Evolutionary conservation across 2,113 vertebrate species (phyloP).

Genomic region (Peromyscus maniculatus): DNA sequence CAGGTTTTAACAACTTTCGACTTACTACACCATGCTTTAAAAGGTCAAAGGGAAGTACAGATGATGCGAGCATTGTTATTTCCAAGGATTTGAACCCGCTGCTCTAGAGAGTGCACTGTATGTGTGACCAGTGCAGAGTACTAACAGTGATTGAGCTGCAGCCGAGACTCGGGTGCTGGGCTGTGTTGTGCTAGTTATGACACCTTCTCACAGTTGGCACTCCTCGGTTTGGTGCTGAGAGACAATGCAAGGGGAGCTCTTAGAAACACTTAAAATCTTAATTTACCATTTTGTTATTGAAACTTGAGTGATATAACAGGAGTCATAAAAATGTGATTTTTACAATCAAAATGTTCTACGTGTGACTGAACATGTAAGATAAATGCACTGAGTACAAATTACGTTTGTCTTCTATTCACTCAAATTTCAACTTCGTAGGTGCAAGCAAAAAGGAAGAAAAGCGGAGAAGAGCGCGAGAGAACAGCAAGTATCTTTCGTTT

Average conservation of each 20-base stretch:
- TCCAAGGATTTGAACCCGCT: constrained; percentile 2
- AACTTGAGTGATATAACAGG: background rate
- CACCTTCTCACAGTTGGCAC: background rate
- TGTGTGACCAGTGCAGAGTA: background rate
- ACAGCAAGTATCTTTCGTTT: constrained; percentile 87
- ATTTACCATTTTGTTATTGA: constrained; percentile 34
- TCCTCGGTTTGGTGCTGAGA: background rate
- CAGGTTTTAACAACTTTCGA: constrained; percentile 32
- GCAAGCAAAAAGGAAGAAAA: constrained; percentile 95
- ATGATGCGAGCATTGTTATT: background rate
- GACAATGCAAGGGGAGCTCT: background rate
- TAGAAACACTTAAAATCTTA: constrained; percentile 23
- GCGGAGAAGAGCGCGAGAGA: constrained; percentile 92
- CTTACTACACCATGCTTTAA: constrained; percentile 2
- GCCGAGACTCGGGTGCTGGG: background rate
- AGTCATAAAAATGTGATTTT: constrained; percentile 19
- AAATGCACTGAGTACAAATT: constrained; percentile 41
- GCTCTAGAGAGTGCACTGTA: background rate
- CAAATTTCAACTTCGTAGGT: constrained; percentile 85
- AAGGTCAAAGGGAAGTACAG: constrained; percentile 41
- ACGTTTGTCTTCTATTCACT: constrained; percentile 47
- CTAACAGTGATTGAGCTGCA: constrained; percentile 16
- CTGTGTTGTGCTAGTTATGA: background rate
- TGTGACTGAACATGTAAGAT: constrained; percentile 27
- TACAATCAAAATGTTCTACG: constrained; percentile 44